Evolutionary conservation across 92 coral and sea anemone genomes (phyloP).

Genomic region (Umimayanthus chanpuru): DNA sequence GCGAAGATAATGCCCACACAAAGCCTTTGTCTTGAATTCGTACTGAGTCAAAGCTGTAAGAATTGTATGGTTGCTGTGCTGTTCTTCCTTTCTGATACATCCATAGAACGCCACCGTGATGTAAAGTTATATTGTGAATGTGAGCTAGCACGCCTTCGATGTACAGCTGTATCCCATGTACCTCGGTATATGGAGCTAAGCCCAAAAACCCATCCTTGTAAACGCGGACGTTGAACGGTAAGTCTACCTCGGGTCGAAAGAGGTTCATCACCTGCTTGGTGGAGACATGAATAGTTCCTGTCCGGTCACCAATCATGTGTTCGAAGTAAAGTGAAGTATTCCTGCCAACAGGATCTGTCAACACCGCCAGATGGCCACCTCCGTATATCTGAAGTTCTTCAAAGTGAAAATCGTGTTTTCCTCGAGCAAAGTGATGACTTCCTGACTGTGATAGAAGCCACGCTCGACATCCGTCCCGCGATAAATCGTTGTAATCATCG

Average conservation of each 20-base stretch:
- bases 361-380: conserved; percentile 70
- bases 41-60: conserved; percentile 62
- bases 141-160: conserved; percentile 68
- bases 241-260: conserved; percentile 64
- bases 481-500: conserved; percentile 57
- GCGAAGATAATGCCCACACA: conserved; percentile 60
- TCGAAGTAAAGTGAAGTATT: conserved; percentile 59
- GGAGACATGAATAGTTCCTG: conserved; percentile 67
- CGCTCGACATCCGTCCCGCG: conserved; percentile 70
- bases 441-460: conserved; percentile 78
- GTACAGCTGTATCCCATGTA: conserved; percentile 70
- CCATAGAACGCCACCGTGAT: conserved; percentile 76
- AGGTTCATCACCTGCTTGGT: conserved; percentile 72
- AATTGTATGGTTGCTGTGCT: conserved; percentile 60
- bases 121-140: conserved; percentile 68
- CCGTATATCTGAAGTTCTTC: conserved; percentile 84
- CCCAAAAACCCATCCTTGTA: conserved; percentile 72
- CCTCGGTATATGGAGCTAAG: conserved; percentile 71
- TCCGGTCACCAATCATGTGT: conserved; percentile 77
- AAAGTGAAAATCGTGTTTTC: conserved; percentile 64
- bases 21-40: conserved; percentile 64
- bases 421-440: conserved; percentile 66
- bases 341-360: conserved; percentile 62
- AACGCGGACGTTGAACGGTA: conserved; percentile 72
- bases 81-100: conserved; percentile 71